Base-by-base conservation (phyloP, 2,797 vertebrate genomes). In the Neosilurus mollespiculum region DNA sequence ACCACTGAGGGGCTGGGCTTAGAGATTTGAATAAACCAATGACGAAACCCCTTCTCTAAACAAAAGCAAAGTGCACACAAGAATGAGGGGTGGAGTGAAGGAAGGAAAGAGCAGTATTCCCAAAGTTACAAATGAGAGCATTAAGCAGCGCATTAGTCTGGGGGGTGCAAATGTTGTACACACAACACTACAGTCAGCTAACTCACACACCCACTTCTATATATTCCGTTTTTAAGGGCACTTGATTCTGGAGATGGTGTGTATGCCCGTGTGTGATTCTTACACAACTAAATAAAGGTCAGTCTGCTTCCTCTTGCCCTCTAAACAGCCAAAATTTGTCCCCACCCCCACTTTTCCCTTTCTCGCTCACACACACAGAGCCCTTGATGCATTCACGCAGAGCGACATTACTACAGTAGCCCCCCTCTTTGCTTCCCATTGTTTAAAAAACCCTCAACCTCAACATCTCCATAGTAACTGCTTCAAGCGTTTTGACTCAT, bases 381-480 rank as follows among this genome's bases (percentile, higher is more conserved):
- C 90, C 91, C 70, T 80, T 87, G 84, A 93, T 91, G 92, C 92
- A 94, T 91, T 93, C 93, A 93, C 89, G 88, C 93, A 92, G 84
- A 91, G 93, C 92, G 91, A 94, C 91, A 84, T 90, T 24, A 83
- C 90, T 81, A 86, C 80, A 83, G 89, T 87, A 64, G 76, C 12
- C 84, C 88, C 64, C 83, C 59, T 90, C 59, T 90, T 83, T 65
- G 65, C 86, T 90, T 90, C 89, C 87, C 93, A 92, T 92, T 83
- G 69, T 80, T 73, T 66, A 80, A 80, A 84, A 92, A 93, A 86
- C 92, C 92, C 70, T 30, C 30, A 30, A 30, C 30, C 81, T 85
- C 81, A 67, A 89, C 89, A 87, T 95, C 90, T 88, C 93, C 92
- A 94, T 94, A 91, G 92, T 90, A 92, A 95, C 90, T 82, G 90